Evolutionary conservation across 2,797 vertebrate genomes (phyloP).

Genomic region (Halcyon chelicuti): DNA sequence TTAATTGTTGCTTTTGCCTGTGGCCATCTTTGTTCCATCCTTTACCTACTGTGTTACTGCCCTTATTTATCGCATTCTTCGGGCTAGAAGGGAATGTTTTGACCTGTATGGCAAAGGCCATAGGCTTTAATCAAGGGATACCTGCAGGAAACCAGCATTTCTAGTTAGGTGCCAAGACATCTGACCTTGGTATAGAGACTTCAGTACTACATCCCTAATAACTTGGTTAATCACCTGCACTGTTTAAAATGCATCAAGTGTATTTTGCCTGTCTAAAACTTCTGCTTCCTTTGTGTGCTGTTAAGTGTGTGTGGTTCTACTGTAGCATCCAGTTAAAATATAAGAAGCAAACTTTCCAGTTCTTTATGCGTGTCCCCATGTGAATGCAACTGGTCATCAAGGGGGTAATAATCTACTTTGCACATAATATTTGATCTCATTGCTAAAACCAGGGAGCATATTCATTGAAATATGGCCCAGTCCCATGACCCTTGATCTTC

Average conservation of each 20-base stretch:
- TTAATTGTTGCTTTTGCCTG: slow-evolving; percentile 56
- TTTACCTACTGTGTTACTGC: not conserved
- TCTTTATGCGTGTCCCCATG: not conserved
- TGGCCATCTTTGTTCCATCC: not conserved
- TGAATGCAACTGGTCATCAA: not conserved
- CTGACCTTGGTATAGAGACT: not conserved
- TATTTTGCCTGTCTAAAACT: not conserved
- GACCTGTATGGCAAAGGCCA: not conserved
- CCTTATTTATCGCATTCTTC: not conserved
- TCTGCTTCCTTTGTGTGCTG: not conserved
- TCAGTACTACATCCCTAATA: not conserved
- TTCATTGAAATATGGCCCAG: not conserved
- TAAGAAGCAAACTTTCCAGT: not conserved
- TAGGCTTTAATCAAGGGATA: not conserved
- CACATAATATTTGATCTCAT: not conserved
- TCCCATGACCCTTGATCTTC: not conserved
- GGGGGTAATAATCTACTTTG: not conserved
- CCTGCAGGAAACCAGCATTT: not conserved
- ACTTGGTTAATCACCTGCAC: not conserved
- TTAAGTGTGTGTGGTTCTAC: not conserved
- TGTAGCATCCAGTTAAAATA: not conserved
- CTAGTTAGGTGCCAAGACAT: not conserved
- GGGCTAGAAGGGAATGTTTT: slow-evolving; percentile 7
- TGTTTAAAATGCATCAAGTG: not conserved
- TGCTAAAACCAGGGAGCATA: not conserved